phyloP scores from a whole-genome alignment of 2,888 invertebrate species.

The Geophilus truncorum region DNA sequence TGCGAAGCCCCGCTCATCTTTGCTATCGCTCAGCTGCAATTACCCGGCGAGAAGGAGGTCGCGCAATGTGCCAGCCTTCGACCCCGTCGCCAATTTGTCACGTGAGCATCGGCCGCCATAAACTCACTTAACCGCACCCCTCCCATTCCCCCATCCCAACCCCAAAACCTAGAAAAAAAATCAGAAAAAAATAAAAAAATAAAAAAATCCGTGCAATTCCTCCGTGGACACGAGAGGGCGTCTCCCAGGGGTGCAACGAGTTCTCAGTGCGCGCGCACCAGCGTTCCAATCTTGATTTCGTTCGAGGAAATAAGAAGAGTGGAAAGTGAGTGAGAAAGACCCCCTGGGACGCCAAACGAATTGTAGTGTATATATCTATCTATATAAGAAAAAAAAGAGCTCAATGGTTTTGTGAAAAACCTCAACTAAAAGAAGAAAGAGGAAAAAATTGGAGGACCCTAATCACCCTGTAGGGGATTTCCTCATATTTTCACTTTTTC shows the following conservation, averaged over 20 bases:
- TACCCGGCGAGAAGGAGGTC: background rate
- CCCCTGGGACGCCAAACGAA: background rate
- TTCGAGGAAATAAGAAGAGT: constrained; percentile 3
- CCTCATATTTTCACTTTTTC: background rate
- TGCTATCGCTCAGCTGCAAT: background rate
- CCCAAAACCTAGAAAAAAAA: no score
- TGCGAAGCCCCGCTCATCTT: no score
- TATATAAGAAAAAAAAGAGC: background rate
- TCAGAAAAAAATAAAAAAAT: background rate
- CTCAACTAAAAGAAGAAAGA: no score
- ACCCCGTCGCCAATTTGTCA: background rate
- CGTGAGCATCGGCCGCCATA: background rate
- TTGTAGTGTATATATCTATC: background rate
- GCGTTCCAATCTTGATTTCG: background rate
- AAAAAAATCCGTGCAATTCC: background rate
- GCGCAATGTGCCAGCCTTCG: background rate
- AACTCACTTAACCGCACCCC: background rate
- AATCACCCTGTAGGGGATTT: background rate
- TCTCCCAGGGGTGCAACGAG: background rate
- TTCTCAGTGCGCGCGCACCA: background rate
- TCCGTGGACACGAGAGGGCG: background rate
- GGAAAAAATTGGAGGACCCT: background rate
- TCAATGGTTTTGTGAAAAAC: background rate
- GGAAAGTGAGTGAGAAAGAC: constrained; percentile 10
- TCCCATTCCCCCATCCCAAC: background rate